phyloP scores from a whole-genome alignment of 2,888 invertebrate genomes.

The Trissolcus japonicus region DNA sequence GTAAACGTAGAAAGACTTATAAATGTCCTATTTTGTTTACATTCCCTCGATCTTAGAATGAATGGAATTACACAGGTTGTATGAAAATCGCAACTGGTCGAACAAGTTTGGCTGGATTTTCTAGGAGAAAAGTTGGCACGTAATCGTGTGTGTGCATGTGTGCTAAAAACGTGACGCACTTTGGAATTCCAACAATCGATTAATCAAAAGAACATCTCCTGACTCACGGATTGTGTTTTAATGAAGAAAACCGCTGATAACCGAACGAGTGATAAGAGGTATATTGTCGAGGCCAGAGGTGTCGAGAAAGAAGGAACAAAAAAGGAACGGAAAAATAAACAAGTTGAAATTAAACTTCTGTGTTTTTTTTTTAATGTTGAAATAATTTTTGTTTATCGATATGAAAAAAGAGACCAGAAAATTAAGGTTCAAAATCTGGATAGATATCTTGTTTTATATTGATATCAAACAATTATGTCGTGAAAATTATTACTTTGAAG shows the following conservation, averaged over 20 bases:
- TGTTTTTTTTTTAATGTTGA: too few relatives aligned
- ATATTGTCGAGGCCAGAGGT: slow-evolving; percentile 1
- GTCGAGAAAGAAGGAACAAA: neutral
- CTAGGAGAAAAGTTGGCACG: neutral
- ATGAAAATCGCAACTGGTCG: slow-evolving; percentile 6
- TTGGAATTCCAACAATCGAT: slow-evolving; percentile 21
- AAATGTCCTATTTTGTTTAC: too few relatives aligned
- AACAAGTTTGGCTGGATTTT: slow-evolving; percentile 14
- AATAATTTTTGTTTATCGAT: too few relatives aligned
- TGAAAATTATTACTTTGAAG: too few relatives aligned
- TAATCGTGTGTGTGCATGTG: neutral
- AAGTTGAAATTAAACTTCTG: too few relatives aligned
- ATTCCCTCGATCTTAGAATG: too few relatives aligned
- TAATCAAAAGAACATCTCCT: slow-evolving; percentile 12
- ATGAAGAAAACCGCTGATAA: slow-evolving; percentile 14
- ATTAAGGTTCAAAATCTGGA: too few relatives aligned
- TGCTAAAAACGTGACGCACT: slow-evolving; percentile 22
- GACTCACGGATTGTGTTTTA: slow-evolving; percentile 4
- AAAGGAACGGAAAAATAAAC: too few relatives aligned
- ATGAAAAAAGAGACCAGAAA: too few relatives aligned
- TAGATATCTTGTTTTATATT: too few relatives aligned
- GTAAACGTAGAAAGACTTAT: neutral
- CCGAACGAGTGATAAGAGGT: slow-evolving; percentile 14
- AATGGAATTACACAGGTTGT: too few relatives aligned
- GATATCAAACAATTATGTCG: too few relatives aligned